Conservation (phyloP, 1,140 invertebrate genomes). For the Nomia melanderi region DNA sequence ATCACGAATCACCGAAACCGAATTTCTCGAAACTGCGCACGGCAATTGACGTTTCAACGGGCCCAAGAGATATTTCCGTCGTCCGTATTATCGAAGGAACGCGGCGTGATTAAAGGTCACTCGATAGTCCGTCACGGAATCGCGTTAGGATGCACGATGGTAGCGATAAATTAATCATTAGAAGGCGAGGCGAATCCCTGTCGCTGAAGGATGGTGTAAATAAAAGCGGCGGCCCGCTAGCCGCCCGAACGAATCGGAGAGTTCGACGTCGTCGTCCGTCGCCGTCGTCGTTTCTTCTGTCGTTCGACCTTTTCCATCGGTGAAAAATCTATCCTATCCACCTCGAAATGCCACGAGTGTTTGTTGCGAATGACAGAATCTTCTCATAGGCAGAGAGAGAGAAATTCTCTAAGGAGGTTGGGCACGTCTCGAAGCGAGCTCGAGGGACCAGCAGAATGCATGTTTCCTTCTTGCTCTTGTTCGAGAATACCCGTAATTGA, state of each 20-base stretch:
- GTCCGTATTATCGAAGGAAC: conserved; percentile 7
- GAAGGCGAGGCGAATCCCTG: conserved; percentile 3
- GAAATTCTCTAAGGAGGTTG: neutral
- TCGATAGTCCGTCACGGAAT: conserved; percentile 9
- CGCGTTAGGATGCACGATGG: conserved; percentile 13
- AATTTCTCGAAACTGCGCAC: neutral
- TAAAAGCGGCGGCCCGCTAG: neutral
- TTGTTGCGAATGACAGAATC: conserved; percentile 66
- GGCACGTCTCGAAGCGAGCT: neutral
- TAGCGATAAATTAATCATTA: conserved; percentile 55
- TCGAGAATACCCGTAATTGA: neutral
- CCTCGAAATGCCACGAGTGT: conserved; percentile 62
- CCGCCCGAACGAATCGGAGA: neutral
- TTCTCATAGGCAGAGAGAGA: conserved; percentile 48
- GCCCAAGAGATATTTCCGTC: neutral
- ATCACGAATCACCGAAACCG: neutral
- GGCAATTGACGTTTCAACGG: neutral
- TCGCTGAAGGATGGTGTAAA: conserved; percentile 37
- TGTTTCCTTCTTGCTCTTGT: neutral
- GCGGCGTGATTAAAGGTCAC: conserved; percentile 41
- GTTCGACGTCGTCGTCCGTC: conserved; percentile 21
- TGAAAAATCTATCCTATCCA: conserved; percentile 54
- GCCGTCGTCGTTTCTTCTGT: conserved; percentile 33
- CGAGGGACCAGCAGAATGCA: neutral
- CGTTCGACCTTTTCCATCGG: conserved; percentile 56